phyloP scores from a whole-genome alignment of 2,797 vertebrate genomes.

The Graptemys geographica region DNA sequence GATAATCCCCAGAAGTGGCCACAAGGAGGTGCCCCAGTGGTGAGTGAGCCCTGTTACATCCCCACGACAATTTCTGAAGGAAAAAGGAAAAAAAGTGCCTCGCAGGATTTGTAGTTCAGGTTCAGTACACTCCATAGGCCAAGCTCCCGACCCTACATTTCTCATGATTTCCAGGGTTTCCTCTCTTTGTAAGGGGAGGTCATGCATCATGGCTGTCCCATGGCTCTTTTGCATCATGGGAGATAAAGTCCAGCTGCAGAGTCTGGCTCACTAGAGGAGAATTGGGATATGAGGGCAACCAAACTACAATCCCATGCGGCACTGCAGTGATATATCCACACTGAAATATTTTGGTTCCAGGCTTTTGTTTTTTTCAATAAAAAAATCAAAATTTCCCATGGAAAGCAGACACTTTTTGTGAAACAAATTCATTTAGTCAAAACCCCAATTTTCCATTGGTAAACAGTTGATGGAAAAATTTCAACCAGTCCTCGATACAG shows the following conservation, averaged over 20 bases:
- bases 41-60: neutral
- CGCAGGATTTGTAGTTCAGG: neutral
- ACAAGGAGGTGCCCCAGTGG: neutral
- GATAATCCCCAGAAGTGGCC: neutral
- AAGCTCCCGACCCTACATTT: neutral
- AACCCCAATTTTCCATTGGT: neutral
- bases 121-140: neutral
- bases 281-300: neutral
- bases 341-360: neutral
- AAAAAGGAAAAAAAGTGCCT: neutral
- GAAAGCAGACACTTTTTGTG: neutral
- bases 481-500: neutral
- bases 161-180: neutral
- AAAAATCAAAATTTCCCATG: neutral
- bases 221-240: neutral
- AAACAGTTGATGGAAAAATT: neutral
- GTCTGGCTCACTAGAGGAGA: neutral
- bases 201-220: neutral
- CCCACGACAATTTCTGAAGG: neutral
- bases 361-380: neutral
- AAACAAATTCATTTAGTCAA: neutral
- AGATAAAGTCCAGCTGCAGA: neutral
- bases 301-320: neutral
- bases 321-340: neutral
- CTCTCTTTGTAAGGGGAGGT: neutral